phyloP scores from a whole-genome alignment of 2,113 vertebrate genomes.

The Rhea pennata region DNA sequence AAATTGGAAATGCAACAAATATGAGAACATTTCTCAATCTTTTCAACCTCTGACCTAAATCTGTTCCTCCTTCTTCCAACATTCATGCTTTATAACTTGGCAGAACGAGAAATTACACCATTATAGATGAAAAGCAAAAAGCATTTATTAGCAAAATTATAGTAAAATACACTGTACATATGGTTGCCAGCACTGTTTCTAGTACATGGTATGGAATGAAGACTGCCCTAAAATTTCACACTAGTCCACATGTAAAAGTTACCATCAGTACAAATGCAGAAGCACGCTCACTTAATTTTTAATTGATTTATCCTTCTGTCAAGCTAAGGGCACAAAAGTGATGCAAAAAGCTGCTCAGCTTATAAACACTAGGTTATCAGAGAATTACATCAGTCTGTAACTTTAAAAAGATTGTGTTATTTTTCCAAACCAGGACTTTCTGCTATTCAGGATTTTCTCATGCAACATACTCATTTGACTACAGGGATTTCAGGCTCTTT shows the following conservation, averaged over 20 bases:
- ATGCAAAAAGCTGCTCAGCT: neutral
- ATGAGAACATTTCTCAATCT: neutral
- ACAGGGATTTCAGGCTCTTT: neutral
- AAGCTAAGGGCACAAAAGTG: neutral
- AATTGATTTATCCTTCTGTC: conserved; percentile 17
- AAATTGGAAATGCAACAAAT: conserved; percentile 44
- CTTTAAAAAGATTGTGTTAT: conserved; percentile 31
- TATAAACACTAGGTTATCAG: neutral
- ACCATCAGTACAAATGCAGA: neutral
- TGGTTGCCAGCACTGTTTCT: neutral
- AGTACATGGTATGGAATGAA: neutral
- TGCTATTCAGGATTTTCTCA: neutral
- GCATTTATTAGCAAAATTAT: neutral
- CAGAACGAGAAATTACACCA: neutral
- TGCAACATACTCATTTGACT: neutral
- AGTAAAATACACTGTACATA: neutral
- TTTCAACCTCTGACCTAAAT: neutral
- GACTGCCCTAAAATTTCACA: neutral
- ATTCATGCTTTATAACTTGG: neutral
- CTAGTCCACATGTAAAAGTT: neutral
- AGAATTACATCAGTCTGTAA: neutral
- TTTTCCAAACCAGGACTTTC: conserved; percentile 55
- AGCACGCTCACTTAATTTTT: neutral
- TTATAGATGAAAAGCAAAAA: conserved; percentile 22
- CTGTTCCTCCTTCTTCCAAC: neutral